phyloP scores from a whole-genome alignment of 2,113 vertebrate genomes.

The Elachura formosa region DNA sequence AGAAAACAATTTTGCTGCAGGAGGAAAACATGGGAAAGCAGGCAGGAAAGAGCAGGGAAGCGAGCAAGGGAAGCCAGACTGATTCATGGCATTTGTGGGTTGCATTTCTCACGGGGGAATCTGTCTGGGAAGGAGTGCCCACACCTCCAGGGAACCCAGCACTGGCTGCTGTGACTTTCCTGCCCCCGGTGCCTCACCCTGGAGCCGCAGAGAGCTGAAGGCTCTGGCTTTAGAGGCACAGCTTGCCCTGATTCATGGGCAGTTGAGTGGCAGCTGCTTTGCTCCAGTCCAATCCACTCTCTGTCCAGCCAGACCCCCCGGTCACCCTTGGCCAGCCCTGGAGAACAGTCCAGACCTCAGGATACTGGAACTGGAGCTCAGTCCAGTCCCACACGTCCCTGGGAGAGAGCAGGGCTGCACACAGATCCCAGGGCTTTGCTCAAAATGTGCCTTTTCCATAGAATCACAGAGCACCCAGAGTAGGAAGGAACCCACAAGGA shows the following conservation, averaged over 20 bases:
- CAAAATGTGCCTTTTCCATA: not conserved
- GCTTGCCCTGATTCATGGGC: not conserved
- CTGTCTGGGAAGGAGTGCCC: not conserved
- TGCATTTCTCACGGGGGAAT: not conserved
- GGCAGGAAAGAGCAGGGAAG: not conserved
- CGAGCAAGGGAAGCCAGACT: not conserved
- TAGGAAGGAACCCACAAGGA: not conserved
- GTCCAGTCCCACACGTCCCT: rapidly evolving
- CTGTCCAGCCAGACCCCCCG: not conserved
- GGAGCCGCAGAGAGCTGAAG: not conserved
- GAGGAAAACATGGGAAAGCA: not conserved
- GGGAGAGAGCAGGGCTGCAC: not conserved
- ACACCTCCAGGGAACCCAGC: not conserved
- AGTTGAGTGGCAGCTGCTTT: not conserved
- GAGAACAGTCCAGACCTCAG: not conserved
- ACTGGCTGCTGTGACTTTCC: not conserved
- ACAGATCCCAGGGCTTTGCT: not conserved
- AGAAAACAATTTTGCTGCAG: not conserved
- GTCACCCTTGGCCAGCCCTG: not conserved
- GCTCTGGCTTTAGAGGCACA: not conserved
- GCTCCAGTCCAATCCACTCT: not conserved
- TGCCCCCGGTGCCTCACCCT: not conserved
- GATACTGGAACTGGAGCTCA: not conserved
- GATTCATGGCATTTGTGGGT: rapidly evolving
- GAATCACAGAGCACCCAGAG: not conserved